Percentiles rank a stretch among this genome's conserved stretches.
phyloP scores from a whole-genome alignment of 2,797 vertebrate genomes.

The Huso huso region DNA sequence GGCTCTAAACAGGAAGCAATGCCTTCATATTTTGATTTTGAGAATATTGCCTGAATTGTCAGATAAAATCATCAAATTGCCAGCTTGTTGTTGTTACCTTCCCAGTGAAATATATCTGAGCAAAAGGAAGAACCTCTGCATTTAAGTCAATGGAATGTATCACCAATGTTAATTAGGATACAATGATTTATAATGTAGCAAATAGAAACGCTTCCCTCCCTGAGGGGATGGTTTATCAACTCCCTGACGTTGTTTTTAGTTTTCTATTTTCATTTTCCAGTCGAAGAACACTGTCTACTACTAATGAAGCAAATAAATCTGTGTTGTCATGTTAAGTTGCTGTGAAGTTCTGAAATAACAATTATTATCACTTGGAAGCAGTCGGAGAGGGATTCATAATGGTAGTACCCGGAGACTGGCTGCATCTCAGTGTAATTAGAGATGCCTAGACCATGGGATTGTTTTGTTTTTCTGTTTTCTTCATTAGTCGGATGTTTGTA shows the following conservation, averaged over 20 bases:
- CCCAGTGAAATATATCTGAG: no score
- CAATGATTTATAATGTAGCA: no score
- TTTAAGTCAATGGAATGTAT: no score
- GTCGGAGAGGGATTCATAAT: slow-evolving; percentile 13
- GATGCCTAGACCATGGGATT: background rate
- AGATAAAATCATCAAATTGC: no score
- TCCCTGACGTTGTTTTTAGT: background rate
- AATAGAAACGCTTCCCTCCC: no score
- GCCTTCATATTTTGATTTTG: no score
- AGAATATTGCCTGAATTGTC: no score
- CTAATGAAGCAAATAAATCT: slow-evolving; percentile 10
- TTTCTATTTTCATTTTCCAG: slow-evolving; percentile 6
- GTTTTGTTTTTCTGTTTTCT: slow-evolving; percentile 4
- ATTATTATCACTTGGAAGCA: slow-evolving; percentile 10
- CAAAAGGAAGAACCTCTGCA: no score
- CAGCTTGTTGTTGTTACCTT: no score
- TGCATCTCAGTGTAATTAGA: slow-evolving; percentile 7
- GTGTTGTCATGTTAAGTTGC: slow-evolving; percentile 9
- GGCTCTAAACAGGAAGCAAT: no score
- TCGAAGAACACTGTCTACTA: slow-evolving; percentile 6
- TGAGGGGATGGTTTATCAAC: background rate
- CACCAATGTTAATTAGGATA: no score
- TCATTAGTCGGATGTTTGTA: background rate
- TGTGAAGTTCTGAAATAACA: slow-evolving; percentile 7
- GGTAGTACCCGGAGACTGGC: slow-evolving; percentile 16